Conservation (phyloP, 2,113 vertebrate genomes). For the Monarcha castaneiventris region DNA sequence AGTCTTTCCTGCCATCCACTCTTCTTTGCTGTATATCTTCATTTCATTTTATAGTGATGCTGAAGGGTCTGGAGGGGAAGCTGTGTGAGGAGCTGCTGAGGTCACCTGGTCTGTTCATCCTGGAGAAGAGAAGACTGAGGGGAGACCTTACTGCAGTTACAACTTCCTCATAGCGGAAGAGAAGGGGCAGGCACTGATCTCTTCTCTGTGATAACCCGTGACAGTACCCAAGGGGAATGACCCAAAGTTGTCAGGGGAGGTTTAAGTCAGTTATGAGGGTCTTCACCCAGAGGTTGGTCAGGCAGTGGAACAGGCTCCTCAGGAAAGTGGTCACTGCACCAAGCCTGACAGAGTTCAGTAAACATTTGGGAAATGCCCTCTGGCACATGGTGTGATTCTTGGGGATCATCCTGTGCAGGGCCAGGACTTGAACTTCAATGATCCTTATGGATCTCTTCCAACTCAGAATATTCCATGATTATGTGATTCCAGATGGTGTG, state of each 20-base stretch:
- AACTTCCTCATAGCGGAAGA: fast-evolving
- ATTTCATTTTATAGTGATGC: background rate
- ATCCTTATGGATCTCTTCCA: background rate
- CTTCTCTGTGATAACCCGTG: background rate
- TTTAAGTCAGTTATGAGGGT: background rate
- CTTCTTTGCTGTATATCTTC: background rate
- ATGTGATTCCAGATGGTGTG: background rate
- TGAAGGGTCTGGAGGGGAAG: background rate
- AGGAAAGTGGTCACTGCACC: background rate
- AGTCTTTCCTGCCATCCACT: background rate
- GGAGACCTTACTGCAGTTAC: fast-evolving
- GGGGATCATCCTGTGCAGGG: background rate
- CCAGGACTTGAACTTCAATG: background rate
- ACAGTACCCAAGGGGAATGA: fast-evolving
- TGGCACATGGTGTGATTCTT: background rate
- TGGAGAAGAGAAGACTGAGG: background rate
- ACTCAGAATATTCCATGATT: background rate
- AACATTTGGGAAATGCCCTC: background rate
- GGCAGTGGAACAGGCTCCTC: background rate
- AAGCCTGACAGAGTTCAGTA: fast-evolving
- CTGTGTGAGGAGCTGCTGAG: background rate
- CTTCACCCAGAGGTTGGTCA: fast-evolving
- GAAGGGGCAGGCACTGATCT: background rate
- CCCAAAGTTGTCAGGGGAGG: no score
- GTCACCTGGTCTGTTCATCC: background rate